These are phyloP conservation scores for Antedon mediterranea DNA, from an alignment of 53 echinoderm and acorn worm genomes.

Conservation along the genomic window DNA sequence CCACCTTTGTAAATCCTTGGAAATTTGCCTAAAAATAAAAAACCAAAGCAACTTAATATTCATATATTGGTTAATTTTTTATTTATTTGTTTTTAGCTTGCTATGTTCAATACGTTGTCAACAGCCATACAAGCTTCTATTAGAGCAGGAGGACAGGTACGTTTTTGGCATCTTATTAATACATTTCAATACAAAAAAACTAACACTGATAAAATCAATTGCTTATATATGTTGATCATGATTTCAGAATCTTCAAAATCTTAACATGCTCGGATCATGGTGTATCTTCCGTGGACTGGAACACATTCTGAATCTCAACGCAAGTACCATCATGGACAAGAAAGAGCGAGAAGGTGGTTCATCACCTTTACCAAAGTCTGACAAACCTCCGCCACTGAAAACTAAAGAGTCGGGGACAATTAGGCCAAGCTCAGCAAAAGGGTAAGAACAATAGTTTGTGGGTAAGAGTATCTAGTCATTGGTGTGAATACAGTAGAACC, in stretches of 20 bases:
- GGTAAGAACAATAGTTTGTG: conserved; percentile 16
- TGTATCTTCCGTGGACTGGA: conserved; percentile 77
- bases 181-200: neutral
- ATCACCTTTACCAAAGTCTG: neutral
- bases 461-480: too few species aligned
- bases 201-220: too few species aligned
- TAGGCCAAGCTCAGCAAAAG: conserved; percentile 55
- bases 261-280: conserved; percentile 97
- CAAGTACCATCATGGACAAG: neutral
- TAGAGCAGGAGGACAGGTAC: conserved; percentile 94
- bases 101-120: conserved; percentile 60
- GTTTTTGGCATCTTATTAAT: neutral
- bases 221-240: too few species aligned
- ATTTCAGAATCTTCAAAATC: conserved; percentile 76
- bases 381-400: neutral
- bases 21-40: too few species aligned
- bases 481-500: too few species aligned
- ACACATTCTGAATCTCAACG: conserved; percentile 62
- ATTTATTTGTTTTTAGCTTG: conserved; percentile 34
- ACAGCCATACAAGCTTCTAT: conserved; percentile 59
- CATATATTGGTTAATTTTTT: neutral
- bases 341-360: neutral
- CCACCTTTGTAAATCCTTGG: too few species aligned
- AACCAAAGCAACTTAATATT: too few species aligned
- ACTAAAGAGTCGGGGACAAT: neutral